Percentiles rank a stretch among this genome's conserved stretches.
Conservation (phyloP, 2,113 vertebrate species). For the Coptodon bakossiorum region DNA sequence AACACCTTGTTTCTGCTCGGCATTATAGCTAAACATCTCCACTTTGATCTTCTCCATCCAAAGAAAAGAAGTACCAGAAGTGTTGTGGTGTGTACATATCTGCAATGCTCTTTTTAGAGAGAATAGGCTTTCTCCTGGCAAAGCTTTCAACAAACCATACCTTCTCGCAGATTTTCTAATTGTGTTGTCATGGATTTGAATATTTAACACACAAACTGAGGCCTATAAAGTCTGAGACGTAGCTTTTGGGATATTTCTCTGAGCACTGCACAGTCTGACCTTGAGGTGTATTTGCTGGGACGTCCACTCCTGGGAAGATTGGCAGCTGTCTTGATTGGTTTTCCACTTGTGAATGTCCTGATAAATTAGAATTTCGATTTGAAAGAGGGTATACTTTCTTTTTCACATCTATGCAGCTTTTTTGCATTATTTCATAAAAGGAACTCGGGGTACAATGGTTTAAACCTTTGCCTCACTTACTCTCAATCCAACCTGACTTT, state of each 20-base stretch:
- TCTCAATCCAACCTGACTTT: neutral
- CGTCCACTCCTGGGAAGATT: neutral
- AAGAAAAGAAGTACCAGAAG: neutral
- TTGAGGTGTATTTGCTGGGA: neutral
- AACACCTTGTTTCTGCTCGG: neutral
- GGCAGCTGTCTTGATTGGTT: neutral
- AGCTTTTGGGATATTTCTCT: neutral
- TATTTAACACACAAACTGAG: neutral
- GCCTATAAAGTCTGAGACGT: neutral
- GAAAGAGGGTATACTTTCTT: neutral
- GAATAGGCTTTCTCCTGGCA: neutral
- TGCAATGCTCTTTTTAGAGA: neutral
- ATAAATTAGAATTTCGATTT: rapidly evolving
- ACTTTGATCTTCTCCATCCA: neutral
- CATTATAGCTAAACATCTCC: neutral
- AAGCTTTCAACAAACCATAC: neutral
- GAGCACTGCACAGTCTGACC: neutral
- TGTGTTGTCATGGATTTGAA: neutral
- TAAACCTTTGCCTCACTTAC: neutral
- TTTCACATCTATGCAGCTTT: neutral
- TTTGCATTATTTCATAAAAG: neutral
- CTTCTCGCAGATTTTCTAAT: neutral
- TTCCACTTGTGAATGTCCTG: neutral
- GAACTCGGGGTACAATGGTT: neutral
- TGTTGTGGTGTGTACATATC: neutral